Percentiles rank a stretch among this genome's conserved stretches.
Evolutionary conservation across 2,113 vertebrate genomes (phyloP).

Genomic region (Crotophaga sulcirostris): DNA sequence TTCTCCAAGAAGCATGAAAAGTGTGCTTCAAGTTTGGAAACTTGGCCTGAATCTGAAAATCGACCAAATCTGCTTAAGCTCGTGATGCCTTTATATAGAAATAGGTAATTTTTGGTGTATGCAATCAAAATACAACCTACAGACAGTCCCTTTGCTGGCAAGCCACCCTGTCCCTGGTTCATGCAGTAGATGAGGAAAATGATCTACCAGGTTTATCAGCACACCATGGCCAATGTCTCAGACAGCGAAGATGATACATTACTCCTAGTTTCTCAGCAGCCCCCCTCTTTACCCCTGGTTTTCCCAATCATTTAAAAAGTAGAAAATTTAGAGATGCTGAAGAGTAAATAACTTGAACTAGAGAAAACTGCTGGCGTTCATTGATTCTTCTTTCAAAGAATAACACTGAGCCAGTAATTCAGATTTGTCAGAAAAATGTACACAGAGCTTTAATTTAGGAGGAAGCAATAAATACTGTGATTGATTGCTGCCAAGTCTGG

Average conservation of each 20-base stretch:
- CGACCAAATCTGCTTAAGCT: neutral
- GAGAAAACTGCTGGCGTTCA: neutral
- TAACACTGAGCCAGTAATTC: conserved; percentile 24
- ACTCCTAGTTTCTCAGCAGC: neutral
- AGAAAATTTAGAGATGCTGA: neutral
- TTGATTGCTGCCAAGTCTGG: conserved; percentile 29
- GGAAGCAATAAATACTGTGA: conserved; percentile 44
- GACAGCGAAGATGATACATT: neutral
- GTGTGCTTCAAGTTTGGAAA: neutral
- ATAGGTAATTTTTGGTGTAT: neutral
- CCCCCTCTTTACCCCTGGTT: neutral
- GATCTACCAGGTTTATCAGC: too few species aligned
- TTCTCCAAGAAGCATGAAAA: neutral
- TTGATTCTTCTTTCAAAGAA: conserved; percentile 35
- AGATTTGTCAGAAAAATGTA: conserved; percentile 52
- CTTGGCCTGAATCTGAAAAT: neutral
- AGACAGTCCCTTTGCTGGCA: neutral
- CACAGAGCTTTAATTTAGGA: conserved; percentile 8
- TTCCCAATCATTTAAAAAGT: neutral
- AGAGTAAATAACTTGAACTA: conserved; percentile 17
- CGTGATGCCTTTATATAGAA: neutral
- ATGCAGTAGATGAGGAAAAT: too few species aligned
- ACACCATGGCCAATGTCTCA: neutral
- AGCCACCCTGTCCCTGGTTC: neutral
- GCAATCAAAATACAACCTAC: neutral